Evolutionary conservation across 1,140 invertebrate species (phyloP), one percentile per base, ranked within the genome.

Genomic region (Diprion similis): DNA sequence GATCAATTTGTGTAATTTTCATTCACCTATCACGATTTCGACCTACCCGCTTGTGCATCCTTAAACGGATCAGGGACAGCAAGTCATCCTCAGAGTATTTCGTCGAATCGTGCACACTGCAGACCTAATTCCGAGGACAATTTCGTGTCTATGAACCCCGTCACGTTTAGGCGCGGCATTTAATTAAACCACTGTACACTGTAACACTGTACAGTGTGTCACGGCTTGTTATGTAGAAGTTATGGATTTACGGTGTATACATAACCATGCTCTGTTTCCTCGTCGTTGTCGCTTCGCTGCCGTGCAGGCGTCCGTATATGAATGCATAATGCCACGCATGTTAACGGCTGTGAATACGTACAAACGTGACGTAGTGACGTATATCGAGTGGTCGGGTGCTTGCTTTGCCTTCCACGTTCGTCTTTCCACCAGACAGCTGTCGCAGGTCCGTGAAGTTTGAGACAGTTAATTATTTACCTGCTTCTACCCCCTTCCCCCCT

Each of bases 281-380:
- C 24, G 24, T 6, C 24, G 24, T 37, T 37, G 1, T 37, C 24
- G 24, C 24, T 15, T 15, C 11, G 51, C 51, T 37, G 24, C 24
- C 24, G 24, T 37, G 24, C 24, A 37, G 24, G 24, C 24, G 24
- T 37, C 11, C 51, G n/a, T 17, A 17, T 59, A 59, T 59, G 51
- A 9, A 59, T 59, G 51, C 51, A 59, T 59, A 59, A 59, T 59
- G 51, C 3, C n/a, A 17, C n/a, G n/a, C 51, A 9, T 59, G 51
- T 59, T 59, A 59, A 59, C 51, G 9, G 51, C 51, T 59, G 51
- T 59, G 51, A 59, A 59, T 59, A 59, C 51, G 51, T 15, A 59
- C 51, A 6, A 59, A 59, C 51, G 3, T 59, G 51, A 8, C n/a
- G 11, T 59, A 6, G 24, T 37, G 8, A 4, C 24, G 24, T 59